Evolutionary conservation across 2,113 vertebrate genomes (phyloP).

Genomic region (Thalassoma bifasciatum): DNA sequence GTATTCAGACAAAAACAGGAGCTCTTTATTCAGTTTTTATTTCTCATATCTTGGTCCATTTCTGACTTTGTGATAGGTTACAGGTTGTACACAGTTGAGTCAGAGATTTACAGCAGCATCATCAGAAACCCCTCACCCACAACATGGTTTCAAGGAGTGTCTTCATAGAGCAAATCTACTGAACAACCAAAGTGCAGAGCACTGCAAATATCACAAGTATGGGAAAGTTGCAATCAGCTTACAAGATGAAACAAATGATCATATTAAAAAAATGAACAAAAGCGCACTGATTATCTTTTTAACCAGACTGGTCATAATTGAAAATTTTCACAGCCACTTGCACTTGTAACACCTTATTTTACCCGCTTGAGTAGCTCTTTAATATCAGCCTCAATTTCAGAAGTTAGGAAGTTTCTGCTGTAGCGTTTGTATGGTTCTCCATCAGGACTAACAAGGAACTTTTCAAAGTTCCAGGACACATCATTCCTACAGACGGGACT

Average conservation of each 20-base stretch:
- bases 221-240: background rate
- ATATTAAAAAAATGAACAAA: background rate
- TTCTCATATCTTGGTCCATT: background rate
- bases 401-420: conserved; percentile 89
- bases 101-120: conserved; percentile 77
- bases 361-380: conserved; percentile 81
- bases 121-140: conserved; percentile 76
- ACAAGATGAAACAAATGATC: conserved; percentile 13
- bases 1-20: too few species aligned
- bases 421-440: conserved; percentile 91
- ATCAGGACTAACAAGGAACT: conserved; percentile 89
- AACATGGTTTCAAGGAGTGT: conserved; percentile 67
- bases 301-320: background rate
- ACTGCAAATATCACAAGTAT: conserved; percentile 33
- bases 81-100: conserved; percentile 35
- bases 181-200: conserved; percentile 42
- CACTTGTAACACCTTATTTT: conserved; percentile 48
- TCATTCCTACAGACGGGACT: conserved; percentile 90
- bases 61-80: background rate
- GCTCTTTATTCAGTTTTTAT: conserved; percentile 19
- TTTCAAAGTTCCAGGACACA: conserved; percentile 94
- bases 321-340: background rate
- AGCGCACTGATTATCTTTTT: conserved; percentile 17
- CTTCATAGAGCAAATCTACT: conserved; percentile 80
- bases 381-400: conserved; percentile 90